Evolutionary conservation across 2,888 invertebrate species (phyloP), one percentile per base, ranked within the genome.

Genomic region (Hydrotaea cyrtoneurina): DNA sequence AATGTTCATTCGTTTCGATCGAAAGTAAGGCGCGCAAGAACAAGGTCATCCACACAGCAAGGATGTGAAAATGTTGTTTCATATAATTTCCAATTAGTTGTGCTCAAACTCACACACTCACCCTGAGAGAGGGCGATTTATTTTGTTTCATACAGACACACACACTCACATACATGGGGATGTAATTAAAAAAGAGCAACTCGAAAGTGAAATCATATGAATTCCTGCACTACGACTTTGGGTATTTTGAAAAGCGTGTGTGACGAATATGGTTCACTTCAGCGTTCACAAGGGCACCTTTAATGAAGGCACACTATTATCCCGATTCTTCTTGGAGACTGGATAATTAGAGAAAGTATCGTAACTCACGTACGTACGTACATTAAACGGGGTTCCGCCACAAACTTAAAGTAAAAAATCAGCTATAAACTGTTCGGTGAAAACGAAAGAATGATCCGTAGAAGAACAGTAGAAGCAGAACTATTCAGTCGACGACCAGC

Each of bases 1-100:
- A 57, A 13, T 23, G 11, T 57, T 19, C 55, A 55, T 8, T 26
- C 59, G 50, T 7, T 31, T 62, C 31, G 46, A 69, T 69, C 69
- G 69, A 69, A 69, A 69, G 69, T 69, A 23, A 13, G 39, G n/a
- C 39, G 66, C 66, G 3, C 39, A 13, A 39, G 15, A 39, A 43
- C 66, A 66, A 66, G 66, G 66, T 66, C 66, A 36, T 0, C 21
- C 17, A 19, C 8, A 31, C 31, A 31, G 62, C 69, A 69, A 69
- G 69, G 69, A 69, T 69, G 23, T n/a, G 23, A 69, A 46, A 43
- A 46, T 10, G n/a, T 69, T 46, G 46, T 46, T 69, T 46, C 43
- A 46, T 19, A 66, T 66, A 66, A 66, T 43, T 66, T 43, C 39
- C 66, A 66, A 66, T 66, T 66, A 66, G 66, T 43, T 13, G 39